These are phyloP conservation scores for Matsumurasca onukii DNA, from an alignment of 1,140 invertebrate species.

Conservation along the genomic window DNA sequence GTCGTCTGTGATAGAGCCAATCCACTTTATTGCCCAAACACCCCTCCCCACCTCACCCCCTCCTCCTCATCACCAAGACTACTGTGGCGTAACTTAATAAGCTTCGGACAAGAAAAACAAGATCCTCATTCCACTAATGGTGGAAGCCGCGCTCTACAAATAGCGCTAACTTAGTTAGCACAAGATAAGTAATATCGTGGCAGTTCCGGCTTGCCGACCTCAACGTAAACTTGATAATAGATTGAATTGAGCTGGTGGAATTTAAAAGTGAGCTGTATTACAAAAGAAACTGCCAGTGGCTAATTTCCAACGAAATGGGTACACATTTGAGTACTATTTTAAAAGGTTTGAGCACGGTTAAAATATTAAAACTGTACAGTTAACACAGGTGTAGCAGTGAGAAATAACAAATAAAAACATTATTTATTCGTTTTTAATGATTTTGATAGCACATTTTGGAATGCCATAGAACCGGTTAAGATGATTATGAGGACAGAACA, in stretches of 20 bases:
- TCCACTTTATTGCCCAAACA: conserved; percentile 30
- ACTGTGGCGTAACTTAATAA: conserved; percentile 30
- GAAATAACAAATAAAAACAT: no score
- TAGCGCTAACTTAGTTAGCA: conserved; percentile 21
- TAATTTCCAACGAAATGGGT: no score
- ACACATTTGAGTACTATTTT: not conserved
- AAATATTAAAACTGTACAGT: no score
- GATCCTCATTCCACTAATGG: conserved; percentile 27
- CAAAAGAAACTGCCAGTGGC: no score
- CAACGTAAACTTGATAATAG: not conserved
- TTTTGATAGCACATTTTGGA: no score
- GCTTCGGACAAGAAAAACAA: conserved; percentile 31
- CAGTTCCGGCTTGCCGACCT: not conserved
- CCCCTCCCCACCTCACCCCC: conserved; percentile 1
- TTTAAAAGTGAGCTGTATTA: not conserved
- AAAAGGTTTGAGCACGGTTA: not conserved
- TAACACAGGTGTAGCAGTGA: no score
- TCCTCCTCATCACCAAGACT: not conserved
- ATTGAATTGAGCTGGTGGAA: not conserved
- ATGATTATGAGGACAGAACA: no score
- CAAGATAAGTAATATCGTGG: conserved; percentile 2
- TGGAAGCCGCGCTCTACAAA: conserved; percentile 23
- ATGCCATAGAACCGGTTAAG: no score
- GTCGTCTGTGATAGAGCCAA: conserved; percentile 29
- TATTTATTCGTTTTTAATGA: no score